These are phyloP conservation scores for Falco rusticolus DNA, from an alignment of 2,797 vertebrate genomes.

Conservation along the genomic window DNA sequence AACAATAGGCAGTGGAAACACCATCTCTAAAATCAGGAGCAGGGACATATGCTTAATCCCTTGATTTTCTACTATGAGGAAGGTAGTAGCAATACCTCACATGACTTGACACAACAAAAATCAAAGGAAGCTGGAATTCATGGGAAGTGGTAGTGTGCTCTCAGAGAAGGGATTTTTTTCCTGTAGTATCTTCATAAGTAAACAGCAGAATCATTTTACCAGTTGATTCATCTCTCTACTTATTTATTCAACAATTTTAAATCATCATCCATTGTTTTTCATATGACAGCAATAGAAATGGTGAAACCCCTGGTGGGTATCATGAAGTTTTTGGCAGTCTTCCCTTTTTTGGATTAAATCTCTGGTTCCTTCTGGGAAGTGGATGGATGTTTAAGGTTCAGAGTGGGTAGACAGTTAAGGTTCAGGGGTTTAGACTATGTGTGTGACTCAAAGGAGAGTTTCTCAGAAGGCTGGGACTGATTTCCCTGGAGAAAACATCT, in stretches of 20 bases:
- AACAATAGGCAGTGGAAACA: neutral
- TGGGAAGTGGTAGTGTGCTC: neutral
- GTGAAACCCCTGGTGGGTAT: neutral
- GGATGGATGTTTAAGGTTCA: neutral
- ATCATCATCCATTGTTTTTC: neutral
- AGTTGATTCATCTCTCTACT: neutral
- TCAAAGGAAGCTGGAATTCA: neutral
- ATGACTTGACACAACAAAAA: neutral
- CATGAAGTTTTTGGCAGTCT: neutral
- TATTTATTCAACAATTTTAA: neutral
- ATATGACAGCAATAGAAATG: neutral
- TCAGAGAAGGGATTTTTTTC: neutral
- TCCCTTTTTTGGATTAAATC: neutral
- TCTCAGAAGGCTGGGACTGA: neutral
- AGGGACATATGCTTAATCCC: neutral
- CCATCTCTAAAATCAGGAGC: neutral
- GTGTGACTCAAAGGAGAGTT: neutral
- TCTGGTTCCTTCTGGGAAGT: neutral
- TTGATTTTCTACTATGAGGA: neutral
- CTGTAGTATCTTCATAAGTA: neutral
- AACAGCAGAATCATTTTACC: neutral
- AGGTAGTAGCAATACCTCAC: neutral
- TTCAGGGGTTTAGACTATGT: neutral
- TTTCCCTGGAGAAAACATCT: neutral
- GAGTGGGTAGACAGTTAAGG: neutral